A percentile compares a stretch with the other conserved stretches of the same genome.
phyloP scores from a whole-genome alignment of 2,888 invertebrate genomes.

The Limnephilus marmoratus region DNA sequence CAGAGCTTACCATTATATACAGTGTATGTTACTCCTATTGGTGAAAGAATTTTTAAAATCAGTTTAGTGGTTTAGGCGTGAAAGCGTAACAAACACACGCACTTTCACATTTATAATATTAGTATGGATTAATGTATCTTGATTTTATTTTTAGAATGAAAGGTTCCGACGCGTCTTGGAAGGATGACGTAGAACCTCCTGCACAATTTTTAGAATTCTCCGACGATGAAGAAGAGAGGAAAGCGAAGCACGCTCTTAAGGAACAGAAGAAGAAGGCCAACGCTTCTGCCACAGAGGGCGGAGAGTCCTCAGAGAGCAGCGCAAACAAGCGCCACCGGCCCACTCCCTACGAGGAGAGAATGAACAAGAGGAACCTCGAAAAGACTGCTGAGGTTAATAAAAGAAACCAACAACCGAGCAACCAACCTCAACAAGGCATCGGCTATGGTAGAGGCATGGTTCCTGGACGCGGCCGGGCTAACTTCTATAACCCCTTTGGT shows the following conservation, averaged over 20 bases:
- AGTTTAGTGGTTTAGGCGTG: no score
- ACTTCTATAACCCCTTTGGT: constrained; percentile 46
- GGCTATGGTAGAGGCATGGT: constrained; percentile 36
- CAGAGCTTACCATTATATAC: no score
- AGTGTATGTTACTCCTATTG: no score
- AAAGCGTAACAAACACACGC: no score
- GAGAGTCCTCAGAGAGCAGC: constrained; percentile 70
- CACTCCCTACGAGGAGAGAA: constrained; percentile 69
- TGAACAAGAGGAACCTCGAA: constrained; percentile 72
- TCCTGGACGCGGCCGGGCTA: constrained; percentile 24
- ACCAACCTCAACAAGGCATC: constrained; percentile 3
- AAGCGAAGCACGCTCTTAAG: constrained; percentile 72
- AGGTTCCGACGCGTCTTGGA: constrained; percentile 94
- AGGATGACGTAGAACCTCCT: constrained; percentile 89
- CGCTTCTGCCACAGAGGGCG: constrained; percentile 67
- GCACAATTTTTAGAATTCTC: constrained; percentile 86
- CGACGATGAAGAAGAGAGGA: constrained; percentile 91
- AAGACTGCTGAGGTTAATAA: constrained; percentile 74
- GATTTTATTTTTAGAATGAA: constrained; percentile 78
- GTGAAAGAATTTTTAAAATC: no score
- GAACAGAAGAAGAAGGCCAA: constrained; percentile 69
- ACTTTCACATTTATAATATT: no score
- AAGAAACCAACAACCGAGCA: constrained; percentile 27
- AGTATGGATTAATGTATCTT: neutral
- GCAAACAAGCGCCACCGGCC: constrained; percentile 67